Base-by-base conservation (phyloP, 53 echinoderm and acorn worm genomes). In the Echinometra lucunter region DNA sequence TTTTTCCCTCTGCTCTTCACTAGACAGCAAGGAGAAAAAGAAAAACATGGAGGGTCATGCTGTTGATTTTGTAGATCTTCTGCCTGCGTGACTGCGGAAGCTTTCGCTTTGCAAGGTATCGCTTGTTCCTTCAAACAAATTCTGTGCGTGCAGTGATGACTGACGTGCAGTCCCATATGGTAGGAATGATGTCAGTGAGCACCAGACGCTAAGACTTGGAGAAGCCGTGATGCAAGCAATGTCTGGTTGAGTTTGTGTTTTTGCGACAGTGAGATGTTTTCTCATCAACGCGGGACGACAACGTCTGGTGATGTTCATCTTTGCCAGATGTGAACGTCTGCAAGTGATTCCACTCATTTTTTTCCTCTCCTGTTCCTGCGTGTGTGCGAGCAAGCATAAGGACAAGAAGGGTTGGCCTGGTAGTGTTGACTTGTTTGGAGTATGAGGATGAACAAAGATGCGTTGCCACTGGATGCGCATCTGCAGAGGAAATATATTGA, bases 61-160 rank as follows among this genome's bases (percentile, higher is more conserved):
- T 27, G 85, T 85, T 85, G 85, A 85, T n/a, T 85, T 85, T 85
- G 47, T 30, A 85, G 85, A 85, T 49, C 85, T 85, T 85, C 49
- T n/a, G n/a, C 15, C 47, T 49, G 49, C n/a, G 49, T 49, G 30
- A 27, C 85, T 49, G 49, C 85, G 85, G 85, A 85, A 85, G 85
- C 85, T 47, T 85, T 45, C 9, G 12, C 85, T 85, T 85, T 85
- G 49, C 85, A 85, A 53, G 53, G 53, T 85, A 85, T 85, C 53
- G 45, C 85, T 85, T 85, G 85, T 49, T 47, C 49, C 85, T 49
- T 53, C 27, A 47, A 85, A 85, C 85, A 85, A 85, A 85, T n/a
- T 85, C 85, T 49, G 45, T 2, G 13, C 27, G 12, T 28, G 85
- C n/a, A 11, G 6, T 13, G 85, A 85, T 85, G 85, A 85, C 45